Base-by-base conservation (phyloP, 2,113 vertebrate species). In the Xenotilapia flavipinnis region DNA sequence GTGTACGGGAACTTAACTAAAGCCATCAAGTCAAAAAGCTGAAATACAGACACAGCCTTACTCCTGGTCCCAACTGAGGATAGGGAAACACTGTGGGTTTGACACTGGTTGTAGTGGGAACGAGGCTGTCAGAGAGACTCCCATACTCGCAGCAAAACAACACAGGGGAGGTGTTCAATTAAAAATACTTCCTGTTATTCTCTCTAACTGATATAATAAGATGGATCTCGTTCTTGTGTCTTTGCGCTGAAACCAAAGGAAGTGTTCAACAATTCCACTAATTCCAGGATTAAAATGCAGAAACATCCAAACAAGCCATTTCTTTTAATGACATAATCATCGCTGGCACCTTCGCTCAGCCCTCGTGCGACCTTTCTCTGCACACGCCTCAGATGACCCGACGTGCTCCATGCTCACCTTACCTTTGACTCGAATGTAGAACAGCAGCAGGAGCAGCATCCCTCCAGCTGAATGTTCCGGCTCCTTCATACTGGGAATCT, bases 341-440 rank as follows among this genome's bases (percentile, higher is more conserved):
- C 3, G 4, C 65, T 14, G n/a, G 51, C 28, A 28, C 56, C 13
- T 79, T 49, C 11, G 9, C 26, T 91, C 28, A 54, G 15, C 31
- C 33, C 21, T 33, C 53, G 23, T 70, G 9, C 19, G 13, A n/a
- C 86, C 33, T 36, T 8, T 36, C 62, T 38, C 55, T 58, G 55
- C 40, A 19, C 38, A 49, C 54, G 36, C 45, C 77, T 68, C 51
- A 79, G 33, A 40, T 75, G 82, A 83, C 75, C 75, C 10, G 3
- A 38, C 7, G 19, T 10, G 7, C 4, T 23, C 53, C 58, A 21
- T 8, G 7, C 77, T 89, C 54, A 70, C 42, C 94, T 81, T 96
- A 96, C 96, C 96, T 96, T 96, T 96, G 53, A 96, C 84, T 82
- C 95, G 93, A 70, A 96, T 90, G 92, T 92, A 96, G 92, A 96